phyloP scores from a whole-genome alignment of 2,797 vertebrate genomes.

The Malacoraja senta region DNA sequence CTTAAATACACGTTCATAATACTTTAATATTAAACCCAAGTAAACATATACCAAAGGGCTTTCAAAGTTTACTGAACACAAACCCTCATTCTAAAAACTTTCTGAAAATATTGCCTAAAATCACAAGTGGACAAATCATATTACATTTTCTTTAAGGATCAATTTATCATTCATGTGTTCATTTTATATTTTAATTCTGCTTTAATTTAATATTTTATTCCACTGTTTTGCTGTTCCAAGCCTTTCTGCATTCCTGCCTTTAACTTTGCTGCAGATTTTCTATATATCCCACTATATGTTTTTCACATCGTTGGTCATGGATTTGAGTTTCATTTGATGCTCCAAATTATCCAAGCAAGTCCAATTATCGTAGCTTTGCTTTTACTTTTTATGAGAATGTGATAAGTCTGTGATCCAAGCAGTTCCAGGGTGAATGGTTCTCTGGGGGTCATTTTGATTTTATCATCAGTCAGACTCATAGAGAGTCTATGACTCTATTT shows the following conservation, averaged over 20 bases:
- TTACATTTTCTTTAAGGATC: background rate
- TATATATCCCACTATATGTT: background rate
- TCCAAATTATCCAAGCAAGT: background rate
- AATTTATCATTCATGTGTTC: background rate
- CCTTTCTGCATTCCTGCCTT: background rate
- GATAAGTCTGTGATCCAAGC: background rate
- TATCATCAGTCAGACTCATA: background rate
- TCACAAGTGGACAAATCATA: background rate
- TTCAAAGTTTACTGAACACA: background rate
- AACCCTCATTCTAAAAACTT: background rate
- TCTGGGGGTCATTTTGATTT: background rate
- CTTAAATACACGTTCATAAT: background rate
- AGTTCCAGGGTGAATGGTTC: background rate
- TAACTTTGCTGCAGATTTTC: background rate
- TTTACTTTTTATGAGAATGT: background rate
- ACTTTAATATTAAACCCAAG: background rate
- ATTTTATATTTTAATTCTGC: background rate
- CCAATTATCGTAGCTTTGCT: background rate
- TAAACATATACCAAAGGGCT: background rate
- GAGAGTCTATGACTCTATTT: no score
- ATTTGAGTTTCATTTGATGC: background rate
- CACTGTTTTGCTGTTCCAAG: background rate
- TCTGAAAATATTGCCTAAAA: background rate
- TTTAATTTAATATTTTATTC: background rate
- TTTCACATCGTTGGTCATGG: background rate